phyloP scores from a whole-genome alignment of 2,888 invertebrate species.

The Portevinia maculata region DNA sequence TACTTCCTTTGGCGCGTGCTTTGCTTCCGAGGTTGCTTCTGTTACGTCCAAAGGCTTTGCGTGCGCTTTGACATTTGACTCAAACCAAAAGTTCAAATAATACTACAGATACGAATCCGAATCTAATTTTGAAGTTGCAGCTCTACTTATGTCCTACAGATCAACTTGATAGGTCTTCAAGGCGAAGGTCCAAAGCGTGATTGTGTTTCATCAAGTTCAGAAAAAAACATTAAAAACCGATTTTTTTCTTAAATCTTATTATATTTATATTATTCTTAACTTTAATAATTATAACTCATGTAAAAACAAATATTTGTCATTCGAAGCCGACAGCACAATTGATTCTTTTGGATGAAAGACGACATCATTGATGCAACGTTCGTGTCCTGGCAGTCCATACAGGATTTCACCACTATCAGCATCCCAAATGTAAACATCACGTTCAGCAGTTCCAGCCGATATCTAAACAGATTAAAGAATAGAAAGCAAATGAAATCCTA shows the following conservation, averaged over 20 bases:
- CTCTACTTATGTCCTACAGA: too few species aligned
- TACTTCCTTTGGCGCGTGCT: too few species aligned
- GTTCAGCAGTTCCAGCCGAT: slow-evolving; percentile 82
- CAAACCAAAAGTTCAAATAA: too few species aligned
- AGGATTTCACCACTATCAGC: slow-evolving; percentile 92
- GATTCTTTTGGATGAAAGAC: slow-evolving; percentile 97
- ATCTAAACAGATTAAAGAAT: slow-evolving; percentile 84
- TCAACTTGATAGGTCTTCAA: too few species aligned
- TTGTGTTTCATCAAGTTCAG: too few species aligned
- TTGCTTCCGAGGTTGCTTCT: too few species aligned
- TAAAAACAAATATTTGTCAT: slow-evolving; percentile 97
- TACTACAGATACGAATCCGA: too few species aligned
- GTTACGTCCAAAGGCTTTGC: too few species aligned
- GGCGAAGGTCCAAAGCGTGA: too few species aligned
- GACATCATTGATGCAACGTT: slow-evolving; percentile 97
- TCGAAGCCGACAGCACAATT: slow-evolving; percentile 95
- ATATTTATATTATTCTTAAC: not conserved
- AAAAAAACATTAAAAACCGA: not conserved
- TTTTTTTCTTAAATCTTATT: not conserved
- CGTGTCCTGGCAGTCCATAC: slow-evolving; percentile 97
- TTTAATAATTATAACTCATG: slow-evolving; percentile 86
- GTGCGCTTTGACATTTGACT: too few species aligned
- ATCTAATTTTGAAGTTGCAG: too few species aligned
- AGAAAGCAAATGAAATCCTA: slow-evolving; percentile 87
- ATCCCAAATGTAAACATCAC: slow-evolving; percentile 88